A percentile compares a stretch with the other conserved stretches of the same genome.
These are phyloP conservation scores for Hippolais icterina DNA, from an alignment of 2,113 vertebrate genomes.

Conservation along the genomic window DNA sequence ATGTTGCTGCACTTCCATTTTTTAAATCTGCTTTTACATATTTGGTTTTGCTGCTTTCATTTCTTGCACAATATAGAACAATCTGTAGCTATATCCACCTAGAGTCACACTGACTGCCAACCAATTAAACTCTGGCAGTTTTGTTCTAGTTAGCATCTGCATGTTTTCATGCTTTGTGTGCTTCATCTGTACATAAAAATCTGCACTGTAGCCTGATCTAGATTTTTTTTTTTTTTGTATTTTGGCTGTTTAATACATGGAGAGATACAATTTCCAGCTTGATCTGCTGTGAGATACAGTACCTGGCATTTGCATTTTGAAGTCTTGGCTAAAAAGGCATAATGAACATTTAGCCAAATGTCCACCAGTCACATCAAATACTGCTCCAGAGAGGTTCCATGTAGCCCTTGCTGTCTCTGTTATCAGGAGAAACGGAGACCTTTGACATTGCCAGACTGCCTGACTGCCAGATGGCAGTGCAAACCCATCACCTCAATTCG, in stretches of 20 bases:
- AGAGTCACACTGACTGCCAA: not conserved
- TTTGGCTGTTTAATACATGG: not conserved
- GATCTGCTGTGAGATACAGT: not conserved
- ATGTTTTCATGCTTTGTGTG: not conserved
- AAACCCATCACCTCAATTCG: not conserved
- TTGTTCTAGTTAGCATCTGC: not conserved
- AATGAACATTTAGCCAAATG: not conserved
- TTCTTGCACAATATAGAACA: not conserved
- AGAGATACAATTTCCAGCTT: not conserved
- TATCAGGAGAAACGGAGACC: not conserved
- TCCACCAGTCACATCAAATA: not conserved
- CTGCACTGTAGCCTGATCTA: not conserved
- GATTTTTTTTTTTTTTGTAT: not conserved
- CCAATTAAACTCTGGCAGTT: not conserved
- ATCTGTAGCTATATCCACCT: not conserved
- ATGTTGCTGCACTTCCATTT: not conserved
- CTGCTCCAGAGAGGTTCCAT: not conserved
- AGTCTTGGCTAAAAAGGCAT: not conserved
- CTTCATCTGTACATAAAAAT: not conserved
- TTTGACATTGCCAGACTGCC: not conserved
- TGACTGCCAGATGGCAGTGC: not conserved
- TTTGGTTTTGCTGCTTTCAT: not conserved
- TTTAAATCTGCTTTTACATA: not conserved
- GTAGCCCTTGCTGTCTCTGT: not conserved
- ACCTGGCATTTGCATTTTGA: not conserved